phyloP scores from a whole-genome alignment of 2,888 invertebrate species.

The Perdita meconis region DNA sequence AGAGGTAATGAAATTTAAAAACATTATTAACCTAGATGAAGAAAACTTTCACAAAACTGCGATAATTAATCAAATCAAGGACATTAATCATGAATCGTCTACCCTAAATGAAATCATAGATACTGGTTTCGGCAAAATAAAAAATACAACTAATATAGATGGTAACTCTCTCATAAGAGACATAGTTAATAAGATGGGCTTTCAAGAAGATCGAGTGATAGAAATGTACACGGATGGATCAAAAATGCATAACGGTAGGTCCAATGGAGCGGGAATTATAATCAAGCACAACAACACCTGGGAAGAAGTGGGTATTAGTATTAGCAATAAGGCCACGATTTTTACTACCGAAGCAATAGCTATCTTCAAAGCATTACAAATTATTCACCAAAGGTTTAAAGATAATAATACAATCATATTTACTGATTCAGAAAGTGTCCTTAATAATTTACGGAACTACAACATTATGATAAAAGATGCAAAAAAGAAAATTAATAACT shows the following conservation, averaged over 20 bases:
- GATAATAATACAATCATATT: background rate
- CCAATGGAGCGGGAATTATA: background rate
- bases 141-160: background rate
- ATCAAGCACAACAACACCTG: background rate
- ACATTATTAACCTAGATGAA: too few relatives aligned
- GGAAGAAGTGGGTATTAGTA: background rate
- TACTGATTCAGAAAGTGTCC: too few relatives aligned
- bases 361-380: background rate
- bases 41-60: too few relatives aligned
- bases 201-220: background rate
- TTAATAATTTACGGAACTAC: too few relatives aligned
- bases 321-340: background rate
- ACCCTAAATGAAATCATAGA: background rate
- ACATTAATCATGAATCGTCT: too few relatives aligned
- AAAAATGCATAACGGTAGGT: background rate
- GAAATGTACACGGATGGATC: slow-evolving; percentile 9
- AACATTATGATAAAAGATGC: too few relatives aligned
- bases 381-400: background rate
- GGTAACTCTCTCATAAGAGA: background rate
- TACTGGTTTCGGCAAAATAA: background rate
- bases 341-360: background rate
- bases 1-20: too few relatives aligned
- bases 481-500: too few relatives aligned
- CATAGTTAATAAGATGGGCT: too few relatives aligned
- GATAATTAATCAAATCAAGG: too few relatives aligned